phyloP scores from a whole-genome alignment of 2,113 vertebrate species.

The Peromyscus californicus region DNA sequence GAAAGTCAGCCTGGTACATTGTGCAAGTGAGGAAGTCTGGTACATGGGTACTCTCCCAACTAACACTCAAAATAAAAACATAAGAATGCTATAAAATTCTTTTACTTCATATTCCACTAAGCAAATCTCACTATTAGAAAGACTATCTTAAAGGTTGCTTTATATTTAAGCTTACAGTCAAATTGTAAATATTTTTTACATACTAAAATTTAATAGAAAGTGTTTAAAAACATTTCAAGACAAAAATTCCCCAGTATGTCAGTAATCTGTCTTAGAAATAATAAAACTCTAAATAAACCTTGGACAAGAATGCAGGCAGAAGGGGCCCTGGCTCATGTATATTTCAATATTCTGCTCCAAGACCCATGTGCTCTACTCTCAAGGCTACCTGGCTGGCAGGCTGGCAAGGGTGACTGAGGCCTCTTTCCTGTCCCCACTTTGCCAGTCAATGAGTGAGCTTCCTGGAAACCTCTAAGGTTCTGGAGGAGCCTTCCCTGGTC shows the following conservation, averaged over 20 bases:
- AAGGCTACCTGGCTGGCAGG: too few species aligned
- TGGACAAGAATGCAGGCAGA: not conserved
- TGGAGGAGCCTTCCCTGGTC: not conserved
- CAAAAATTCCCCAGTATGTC: not conserved
- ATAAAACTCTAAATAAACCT: not conserved
- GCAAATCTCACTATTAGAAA: not conserved
- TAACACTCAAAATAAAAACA: not conserved
- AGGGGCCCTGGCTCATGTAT: not conserved
- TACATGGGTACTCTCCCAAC: not conserved
- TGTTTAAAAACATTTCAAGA: conserved; percentile 35
- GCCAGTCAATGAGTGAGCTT: not conserved
- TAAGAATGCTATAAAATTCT: not conserved
- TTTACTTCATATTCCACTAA: conserved; percentile 47
- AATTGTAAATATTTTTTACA: not conserved
- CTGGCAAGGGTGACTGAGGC: too few species aligned
- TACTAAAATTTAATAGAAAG: conserved; percentile 28
- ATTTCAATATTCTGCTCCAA: not conserved
- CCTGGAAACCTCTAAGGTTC: not conserved
- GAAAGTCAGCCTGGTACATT: too few species aligned
- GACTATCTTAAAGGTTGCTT: not conserved
- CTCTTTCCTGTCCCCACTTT: not conserved
- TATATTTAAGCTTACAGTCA: not conserved
- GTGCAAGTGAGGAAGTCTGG: too few species aligned
- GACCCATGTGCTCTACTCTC: not conserved
- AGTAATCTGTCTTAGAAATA: conserved; percentile 54